A percentile compares a stretch with the other conserved stretches of the same genome.
Evolutionary conservation across 2,113 vertebrate genomes (phyloP).

Genomic region (Perca fluviatilis): DNA sequence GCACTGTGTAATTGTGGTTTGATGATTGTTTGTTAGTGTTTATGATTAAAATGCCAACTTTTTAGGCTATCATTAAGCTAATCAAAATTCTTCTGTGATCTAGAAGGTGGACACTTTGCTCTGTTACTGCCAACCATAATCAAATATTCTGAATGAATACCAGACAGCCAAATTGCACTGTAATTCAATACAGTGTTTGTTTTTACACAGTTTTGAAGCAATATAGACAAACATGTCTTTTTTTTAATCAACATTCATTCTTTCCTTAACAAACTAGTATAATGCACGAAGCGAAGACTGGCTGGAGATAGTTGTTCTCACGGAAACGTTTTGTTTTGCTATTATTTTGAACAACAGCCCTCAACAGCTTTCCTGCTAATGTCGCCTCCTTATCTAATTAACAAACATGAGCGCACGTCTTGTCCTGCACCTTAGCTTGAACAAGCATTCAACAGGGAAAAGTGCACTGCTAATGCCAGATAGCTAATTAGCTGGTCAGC

Average conservation of each 20-base stretch:
- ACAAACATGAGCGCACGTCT: constrained; percentile 1
- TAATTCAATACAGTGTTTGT: constrained; percentile 48
- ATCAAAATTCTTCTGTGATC: constrained; percentile 63
- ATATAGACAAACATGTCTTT: background rate
- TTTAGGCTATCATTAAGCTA: constrained; percentile 65
- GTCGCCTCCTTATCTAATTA: background rate
- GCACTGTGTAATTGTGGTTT: constrained; percentile 58
- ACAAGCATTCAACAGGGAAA: background rate
- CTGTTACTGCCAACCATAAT: constrained; percentile 47
- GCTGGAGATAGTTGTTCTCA: too few species aligned
- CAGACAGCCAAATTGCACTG: constrained; percentile 46
- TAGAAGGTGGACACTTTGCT: constrained; percentile 38
- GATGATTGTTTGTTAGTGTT: constrained; percentile 58
- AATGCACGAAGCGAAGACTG: background rate
- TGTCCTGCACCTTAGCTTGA: background rate
- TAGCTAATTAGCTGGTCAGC: background rate
- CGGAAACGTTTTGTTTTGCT: too few species aligned
- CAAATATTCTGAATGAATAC: constrained; percentile 39
- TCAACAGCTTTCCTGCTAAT: background rate
- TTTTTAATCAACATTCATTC: background rate
- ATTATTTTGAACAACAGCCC: background rate
- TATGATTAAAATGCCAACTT: constrained; percentile 65
- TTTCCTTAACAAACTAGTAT: constrained; percentile 15
- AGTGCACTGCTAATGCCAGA: background rate
- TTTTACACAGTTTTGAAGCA: constrained; percentile 12